Percentiles rank a stretch among this genome's conserved stretches.
phyloP scores from a whole-genome alignment of 92 coral and sea anemone species.

The Isaurus tuberculatus region DNA sequence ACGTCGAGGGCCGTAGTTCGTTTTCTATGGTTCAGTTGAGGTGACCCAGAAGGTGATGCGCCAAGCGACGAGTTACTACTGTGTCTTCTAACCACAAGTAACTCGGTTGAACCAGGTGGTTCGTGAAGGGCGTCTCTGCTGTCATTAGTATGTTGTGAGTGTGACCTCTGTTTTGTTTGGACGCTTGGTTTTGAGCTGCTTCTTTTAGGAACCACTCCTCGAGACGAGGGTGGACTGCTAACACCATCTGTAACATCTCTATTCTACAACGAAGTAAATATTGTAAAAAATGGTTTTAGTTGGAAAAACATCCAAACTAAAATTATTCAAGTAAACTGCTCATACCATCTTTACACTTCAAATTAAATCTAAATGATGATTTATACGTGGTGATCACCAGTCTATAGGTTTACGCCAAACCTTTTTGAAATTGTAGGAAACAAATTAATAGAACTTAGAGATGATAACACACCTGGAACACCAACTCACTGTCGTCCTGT shows the following conservation, averaged over 20 bases:
- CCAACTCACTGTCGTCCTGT: background rate
- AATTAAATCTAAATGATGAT: too few species aligned
- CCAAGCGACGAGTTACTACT: background rate
- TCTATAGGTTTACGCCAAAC: background rate
- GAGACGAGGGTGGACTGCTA: slow-evolving; percentile 1
- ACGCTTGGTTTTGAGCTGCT: background rate
- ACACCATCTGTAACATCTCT: slow-evolving; percentile 2
- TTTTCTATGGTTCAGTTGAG: background rate
- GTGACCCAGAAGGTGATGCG: slow-evolving; percentile 8
- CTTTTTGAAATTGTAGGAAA: background rate
- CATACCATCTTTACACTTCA: too few species aligned
- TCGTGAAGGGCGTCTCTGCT: slow-evolving; percentile 2
- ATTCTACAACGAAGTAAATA: background rate
- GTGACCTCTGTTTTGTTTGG: background rate
- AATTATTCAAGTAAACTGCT: too few species aligned
- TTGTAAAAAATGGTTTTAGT: background rate
- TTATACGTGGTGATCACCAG: too few species aligned
- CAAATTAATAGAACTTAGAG: background rate
- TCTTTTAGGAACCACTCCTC: background rate
- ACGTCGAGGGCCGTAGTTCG: background rate
- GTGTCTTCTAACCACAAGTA: background rate
- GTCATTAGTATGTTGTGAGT: background rate
- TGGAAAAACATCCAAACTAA: background rate
- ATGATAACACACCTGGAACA: slow-evolving; percentile 1
- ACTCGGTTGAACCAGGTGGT: background rate